phyloP scores from a whole-genome alignment of 2,113 vertebrate species.

The Bos javanicus region DNA sequence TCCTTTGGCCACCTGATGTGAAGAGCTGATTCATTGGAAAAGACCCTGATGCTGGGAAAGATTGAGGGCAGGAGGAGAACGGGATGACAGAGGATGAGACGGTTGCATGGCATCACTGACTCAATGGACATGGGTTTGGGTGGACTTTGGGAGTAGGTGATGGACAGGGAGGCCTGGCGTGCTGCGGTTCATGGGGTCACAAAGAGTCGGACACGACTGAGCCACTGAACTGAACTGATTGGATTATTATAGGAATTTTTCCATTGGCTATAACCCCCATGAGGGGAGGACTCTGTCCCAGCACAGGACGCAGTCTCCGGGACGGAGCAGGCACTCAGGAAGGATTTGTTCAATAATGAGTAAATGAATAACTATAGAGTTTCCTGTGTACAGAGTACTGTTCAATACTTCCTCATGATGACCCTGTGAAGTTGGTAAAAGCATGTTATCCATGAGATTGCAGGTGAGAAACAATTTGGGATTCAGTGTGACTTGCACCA shows the following conservation, averaged over 20 bases:
- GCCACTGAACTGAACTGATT: too few species aligned
- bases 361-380: background rate
- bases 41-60: background rate
- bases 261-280: background rate
- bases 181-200: accelerated
- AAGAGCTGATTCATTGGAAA: too few species aligned
- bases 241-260: background rate
- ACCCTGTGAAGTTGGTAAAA: background rate
- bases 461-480: background rate
- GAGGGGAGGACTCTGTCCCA: background rate
- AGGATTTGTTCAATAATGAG: background rate
- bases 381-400: background rate
- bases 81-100: background rate
- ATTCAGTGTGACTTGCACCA: background rate
- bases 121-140: too few species aligned
- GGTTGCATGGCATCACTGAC: background rate
- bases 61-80: background rate
- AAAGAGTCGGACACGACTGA: background rate
- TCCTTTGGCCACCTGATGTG: too few species aligned
- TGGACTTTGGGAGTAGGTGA: background rate
- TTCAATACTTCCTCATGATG: background rate
- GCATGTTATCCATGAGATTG: background rate
- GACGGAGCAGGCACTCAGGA: background rate
- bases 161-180: background rate
- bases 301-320: background rate